phyloP scores from a whole-genome alignment of 30 jellyfish, hydroid and myxozoan species.

The Haliclystus octoradiatus region DNA sequence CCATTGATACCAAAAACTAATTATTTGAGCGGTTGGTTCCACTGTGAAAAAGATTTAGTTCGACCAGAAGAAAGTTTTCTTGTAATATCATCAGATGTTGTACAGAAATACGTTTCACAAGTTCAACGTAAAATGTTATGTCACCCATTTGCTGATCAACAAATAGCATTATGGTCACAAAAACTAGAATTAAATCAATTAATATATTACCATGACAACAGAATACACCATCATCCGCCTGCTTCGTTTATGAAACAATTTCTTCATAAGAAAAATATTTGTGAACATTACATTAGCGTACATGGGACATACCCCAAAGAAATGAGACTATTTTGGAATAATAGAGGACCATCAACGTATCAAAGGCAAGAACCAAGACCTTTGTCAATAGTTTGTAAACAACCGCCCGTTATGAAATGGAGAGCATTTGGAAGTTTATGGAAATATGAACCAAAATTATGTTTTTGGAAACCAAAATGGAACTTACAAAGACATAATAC shows the following conservation, averaged over 20 bases:
- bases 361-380: too few relatives aligned
- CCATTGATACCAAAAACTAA: constrained; percentile 9
- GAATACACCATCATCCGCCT: constrained; percentile 84
- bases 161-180: constrained; percentile 25
- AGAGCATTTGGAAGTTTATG: constrained; percentile 9
- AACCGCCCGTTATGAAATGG: constrained; percentile 23
- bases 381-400: too few relatives aligned
- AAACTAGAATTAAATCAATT: too few relatives aligned
- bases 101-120: constrained; percentile 9
- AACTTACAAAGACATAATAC: too few relatives aligned
- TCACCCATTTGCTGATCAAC: constrained; percentile 43
- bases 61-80: constrained; percentile 37
- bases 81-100: constrained; percentile 12
- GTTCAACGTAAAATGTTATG: constrained; percentile 17
- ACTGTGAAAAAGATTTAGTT: constrained; percentile 6
- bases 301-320: constrained; percentile 67
- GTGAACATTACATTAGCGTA: constrained; percentile 43
- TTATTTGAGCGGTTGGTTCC: constrained; percentile 32
- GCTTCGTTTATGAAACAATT: constrained; percentile 23
- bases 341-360: constrained; percentile 34
- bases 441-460: constrained; percentile 50
- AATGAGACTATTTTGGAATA: constrained; percentile 52
- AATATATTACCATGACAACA: constrained; percentile 35
- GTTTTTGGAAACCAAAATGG: constrained; percentile 49
- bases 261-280: constrained; percentile 18